Conservation (phyloP, 2,113 vertebrate genomes). For the Myocastor coypus region DNA sequence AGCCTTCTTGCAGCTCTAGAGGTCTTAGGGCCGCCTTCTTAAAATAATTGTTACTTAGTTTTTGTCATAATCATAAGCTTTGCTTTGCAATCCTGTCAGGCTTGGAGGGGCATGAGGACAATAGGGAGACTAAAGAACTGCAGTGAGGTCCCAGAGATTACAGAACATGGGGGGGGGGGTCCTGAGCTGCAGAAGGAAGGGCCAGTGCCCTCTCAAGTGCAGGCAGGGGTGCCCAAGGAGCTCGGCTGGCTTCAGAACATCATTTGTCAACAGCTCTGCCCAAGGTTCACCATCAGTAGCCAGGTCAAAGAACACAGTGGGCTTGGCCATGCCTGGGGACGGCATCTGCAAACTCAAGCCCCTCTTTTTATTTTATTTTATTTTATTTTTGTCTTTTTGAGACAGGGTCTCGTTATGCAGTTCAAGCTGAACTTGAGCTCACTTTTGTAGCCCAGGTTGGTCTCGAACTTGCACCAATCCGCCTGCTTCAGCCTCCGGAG, state of each 20-base stretch:
- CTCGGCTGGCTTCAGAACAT: neutral
- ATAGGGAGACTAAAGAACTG: neutral
- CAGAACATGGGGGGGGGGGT: neutral
- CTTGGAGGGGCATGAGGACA: neutral
- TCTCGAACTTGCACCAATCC: too few species aligned
- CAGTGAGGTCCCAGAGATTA: neutral
- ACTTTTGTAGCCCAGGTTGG: too few species aligned
- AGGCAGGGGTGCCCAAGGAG: neutral
- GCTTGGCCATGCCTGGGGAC: neutral
- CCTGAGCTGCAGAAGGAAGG: neutral
- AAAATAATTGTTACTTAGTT: neutral
- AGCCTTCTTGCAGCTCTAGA: neutral
- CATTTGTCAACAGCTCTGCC: neutral
- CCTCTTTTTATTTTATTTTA: too few species aligned
- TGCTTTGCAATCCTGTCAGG: neutral
- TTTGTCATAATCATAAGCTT: neutral
- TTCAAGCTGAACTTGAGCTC: too few species aligned
- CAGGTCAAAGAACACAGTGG: neutral
- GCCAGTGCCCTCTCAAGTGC: neutral
- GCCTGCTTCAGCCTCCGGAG: too few species aligned
- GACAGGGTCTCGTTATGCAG: too few species aligned
- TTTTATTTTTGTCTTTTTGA: too few species aligned
- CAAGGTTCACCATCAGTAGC: neutral
- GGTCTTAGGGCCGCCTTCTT: neutral
- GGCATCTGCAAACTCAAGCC: neutral